Evolutionary conservation across 2,888 invertebrate genomes (phyloP).

Genomic region (Trissolcus japonicus): DNA sequence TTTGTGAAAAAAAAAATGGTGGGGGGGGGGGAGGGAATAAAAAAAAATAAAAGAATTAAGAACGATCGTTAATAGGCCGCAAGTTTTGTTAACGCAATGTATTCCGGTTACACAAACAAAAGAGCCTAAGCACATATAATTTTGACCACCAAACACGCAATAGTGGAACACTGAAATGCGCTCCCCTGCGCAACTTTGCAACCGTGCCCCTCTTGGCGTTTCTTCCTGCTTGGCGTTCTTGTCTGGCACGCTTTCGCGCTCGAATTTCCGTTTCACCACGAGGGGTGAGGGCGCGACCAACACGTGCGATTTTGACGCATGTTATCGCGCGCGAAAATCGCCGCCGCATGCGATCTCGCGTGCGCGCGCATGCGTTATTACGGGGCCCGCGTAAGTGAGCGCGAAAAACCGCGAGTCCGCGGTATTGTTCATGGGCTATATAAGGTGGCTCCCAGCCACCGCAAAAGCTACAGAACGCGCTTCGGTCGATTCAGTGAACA

Average conservation of each 20-base stretch:
- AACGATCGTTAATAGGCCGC: not conserved
- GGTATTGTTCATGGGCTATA: conserved; percentile 50
- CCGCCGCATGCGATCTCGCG: conserved; percentile 32
- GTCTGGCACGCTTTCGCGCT: conserved; percentile 19
- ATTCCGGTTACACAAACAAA: conserved; percentile 47
- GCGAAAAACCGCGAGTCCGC: conserved; percentile 38
- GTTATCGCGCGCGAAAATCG: conserved; percentile 46
- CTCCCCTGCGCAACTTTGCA: not conserved
- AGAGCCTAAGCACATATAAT: conserved; percentile 32
- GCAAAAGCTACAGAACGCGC: conserved; percentile 50
- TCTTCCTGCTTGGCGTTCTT: conserved; percentile 27
- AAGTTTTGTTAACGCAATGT: conserved; percentile 18
- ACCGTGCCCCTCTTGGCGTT: conserved; percentile 1
- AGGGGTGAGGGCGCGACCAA: conserved; percentile 13
- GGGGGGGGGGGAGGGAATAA: too few relatives aligned
- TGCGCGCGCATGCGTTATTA: conserved; percentile 33
- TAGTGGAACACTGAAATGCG: conserved; percentile 8
- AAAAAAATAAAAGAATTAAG: not conserved
- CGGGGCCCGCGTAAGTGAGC: conserved; percentile 36
- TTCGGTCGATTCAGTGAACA: conserved; percentile 48
- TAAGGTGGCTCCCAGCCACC: conserved; percentile 34
- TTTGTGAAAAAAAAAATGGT: too few relatives aligned
- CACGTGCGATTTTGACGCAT: conserved; percentile 29
- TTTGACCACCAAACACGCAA: conserved; percentile 35
- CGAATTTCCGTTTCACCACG: conserved; percentile 23